A percentile compares a stretch with the other conserved stretches of the same genome.
These are phyloP conservation scores for Stenchaetothrips biformis DNA, from an alignment of 2,888 invertebrate species.

Conservation along the genomic window DNA sequence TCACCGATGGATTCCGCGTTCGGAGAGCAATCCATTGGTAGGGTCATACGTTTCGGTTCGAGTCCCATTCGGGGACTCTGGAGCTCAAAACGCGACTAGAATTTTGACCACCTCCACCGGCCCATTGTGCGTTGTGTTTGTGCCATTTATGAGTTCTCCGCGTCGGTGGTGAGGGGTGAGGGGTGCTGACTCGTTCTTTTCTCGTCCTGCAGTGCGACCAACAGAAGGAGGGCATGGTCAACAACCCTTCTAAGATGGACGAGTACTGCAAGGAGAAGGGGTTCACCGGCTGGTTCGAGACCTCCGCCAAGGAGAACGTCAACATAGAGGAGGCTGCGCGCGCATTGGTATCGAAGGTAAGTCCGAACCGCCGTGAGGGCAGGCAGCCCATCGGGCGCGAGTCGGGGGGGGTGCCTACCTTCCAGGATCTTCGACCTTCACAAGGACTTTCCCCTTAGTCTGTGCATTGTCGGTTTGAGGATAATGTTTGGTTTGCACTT, in stretches of 20 bases:
- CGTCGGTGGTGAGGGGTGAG: background rate
- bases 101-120: no score
- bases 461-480: no score
- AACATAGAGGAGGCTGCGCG: slow-evolving; percentile 94
- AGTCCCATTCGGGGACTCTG: no score
- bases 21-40: no score
- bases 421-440: background rate
- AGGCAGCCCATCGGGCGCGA: background rate
- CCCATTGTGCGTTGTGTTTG: no score
- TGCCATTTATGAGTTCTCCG: background rate
- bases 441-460: no score
- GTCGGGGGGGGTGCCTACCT: background rate
- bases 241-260: slow-evolving; percentile 78
- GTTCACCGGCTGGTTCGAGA: slow-evolving; percentile 93
- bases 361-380: background rate
- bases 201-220: slow-evolving; percentile 71
- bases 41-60: no score
- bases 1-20: no score
- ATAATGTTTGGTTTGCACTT: no score
- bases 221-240: slow-evolving; percentile 82
- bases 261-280: slow-evolving; percentile 89
- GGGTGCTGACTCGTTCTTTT: background rate
- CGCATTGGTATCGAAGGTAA: slow-evolving; percentile 84
- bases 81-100: no score
- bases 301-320: slow-evolving; percentile 92